A percentile compares a stretch with the other conserved stretches of the same genome.
phyloP scores from a whole-genome alignment of 2,797 vertebrate genomes.

The Bufotes viridis region DNA sequence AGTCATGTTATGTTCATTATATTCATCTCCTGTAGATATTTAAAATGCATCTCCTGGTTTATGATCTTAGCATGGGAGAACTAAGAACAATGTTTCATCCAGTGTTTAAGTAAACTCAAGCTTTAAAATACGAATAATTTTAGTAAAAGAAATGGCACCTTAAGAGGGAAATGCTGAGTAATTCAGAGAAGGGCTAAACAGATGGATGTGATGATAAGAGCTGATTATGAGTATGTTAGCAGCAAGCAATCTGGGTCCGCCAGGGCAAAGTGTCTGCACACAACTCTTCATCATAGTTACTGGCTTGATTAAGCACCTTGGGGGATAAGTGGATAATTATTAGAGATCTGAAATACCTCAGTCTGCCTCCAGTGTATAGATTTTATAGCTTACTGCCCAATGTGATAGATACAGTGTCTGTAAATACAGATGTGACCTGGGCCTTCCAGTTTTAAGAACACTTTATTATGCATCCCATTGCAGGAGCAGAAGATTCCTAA shows the following conservation, averaged over 20 bases:
- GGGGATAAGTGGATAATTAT: conserved; percentile 58
- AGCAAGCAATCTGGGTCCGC: conserved; percentile 43
- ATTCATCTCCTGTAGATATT: background rate
- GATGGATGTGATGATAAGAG: conserved; percentile 40
- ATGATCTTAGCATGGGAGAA: background rate
- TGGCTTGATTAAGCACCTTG: conserved; percentile 57
- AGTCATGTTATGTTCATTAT: too few species aligned
- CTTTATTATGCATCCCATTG: background rate
- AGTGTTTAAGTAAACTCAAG: background rate
- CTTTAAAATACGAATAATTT: background rate
- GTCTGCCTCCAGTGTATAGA: conserved; percentile 40
- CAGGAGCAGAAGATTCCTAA: background rate
- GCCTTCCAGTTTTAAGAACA: background rate
- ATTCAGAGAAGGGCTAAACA: conserved; percentile 32
- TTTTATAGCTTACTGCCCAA: conserved; percentile 21
- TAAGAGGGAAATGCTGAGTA: conserved; percentile 7
- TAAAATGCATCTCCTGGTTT: background rate
- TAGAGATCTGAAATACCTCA: conserved; percentile 32
- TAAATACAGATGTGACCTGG: conserved; percentile 53
- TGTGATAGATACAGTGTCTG: conserved; percentile 43
- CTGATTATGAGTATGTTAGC: conserved; percentile 56
- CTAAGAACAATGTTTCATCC: background rate
- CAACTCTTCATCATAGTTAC: conserved; percentile 57
- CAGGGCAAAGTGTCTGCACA: conserved; percentile 58
- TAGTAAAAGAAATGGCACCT: conserved; percentile 17